Conservation (phyloP, 2,797 vertebrate genomes). For the Propithecus perrieri region DNA sequence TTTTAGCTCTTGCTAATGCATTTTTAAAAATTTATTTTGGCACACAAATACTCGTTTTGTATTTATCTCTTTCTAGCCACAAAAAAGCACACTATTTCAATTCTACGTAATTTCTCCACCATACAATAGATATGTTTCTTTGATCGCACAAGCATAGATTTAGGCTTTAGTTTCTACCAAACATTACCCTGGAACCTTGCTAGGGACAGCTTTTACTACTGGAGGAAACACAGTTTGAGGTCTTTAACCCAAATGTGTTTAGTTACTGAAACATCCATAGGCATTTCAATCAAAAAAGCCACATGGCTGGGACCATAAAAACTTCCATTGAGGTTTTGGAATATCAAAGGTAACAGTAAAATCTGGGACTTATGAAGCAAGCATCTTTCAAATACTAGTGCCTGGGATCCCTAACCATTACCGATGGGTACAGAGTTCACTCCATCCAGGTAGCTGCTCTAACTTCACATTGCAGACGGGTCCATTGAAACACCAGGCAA, state of each 20-base stretch:
- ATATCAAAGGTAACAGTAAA: not conserved
- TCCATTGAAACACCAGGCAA: not conserved
- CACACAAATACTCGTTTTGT: not conserved
- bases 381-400: not conserved
- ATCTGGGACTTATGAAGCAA: accelerated
- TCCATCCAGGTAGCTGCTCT: accelerated
- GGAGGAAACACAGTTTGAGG: not conserved
- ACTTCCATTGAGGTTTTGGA: not conserved
- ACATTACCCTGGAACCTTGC: not conserved
- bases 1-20: not conserved
- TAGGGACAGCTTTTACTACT: accelerated
- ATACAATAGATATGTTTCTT: accelerated
- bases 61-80: not conserved
- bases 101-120: no score
- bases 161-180: not conserved
- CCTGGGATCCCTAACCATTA: no score
- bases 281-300: not conserved
- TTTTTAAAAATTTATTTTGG: slow-evolving; percentile 4
- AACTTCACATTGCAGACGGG: not conserved
- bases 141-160: accelerated
- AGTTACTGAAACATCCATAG: not conserved
- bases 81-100: not conserved
- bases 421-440: not conserved
- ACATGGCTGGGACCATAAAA: not conserved
- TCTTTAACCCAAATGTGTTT: not conserved